phyloP scores from a whole-genome alignment of 2,888 invertebrate genomes.

The Cryptocephalus primarius region DNA sequence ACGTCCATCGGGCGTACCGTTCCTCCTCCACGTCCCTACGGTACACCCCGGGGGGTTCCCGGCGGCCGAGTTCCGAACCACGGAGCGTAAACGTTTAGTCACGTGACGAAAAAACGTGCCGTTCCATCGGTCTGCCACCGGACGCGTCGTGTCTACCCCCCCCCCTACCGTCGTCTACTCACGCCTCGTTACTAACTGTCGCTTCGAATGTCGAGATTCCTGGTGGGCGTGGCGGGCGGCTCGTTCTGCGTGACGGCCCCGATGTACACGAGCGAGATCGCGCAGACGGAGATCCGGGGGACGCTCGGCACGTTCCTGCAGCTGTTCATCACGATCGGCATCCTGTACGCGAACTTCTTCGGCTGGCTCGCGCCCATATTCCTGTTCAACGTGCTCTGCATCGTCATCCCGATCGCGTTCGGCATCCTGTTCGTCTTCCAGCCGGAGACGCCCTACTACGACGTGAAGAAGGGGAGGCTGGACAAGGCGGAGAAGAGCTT shows the following conservation, averaged over 20 bases:
- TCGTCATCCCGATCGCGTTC: conserved; percentile 56
- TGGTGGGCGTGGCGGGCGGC: conserved; percentile 63
- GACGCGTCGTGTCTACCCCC: too few relatives aligned
- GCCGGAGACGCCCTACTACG: conserved; percentile 76
- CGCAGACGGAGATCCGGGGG: conserved; percentile 73
- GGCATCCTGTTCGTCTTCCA: conserved; percentile 64
- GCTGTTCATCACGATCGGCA: conserved; percentile 75
- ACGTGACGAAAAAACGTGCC: too few relatives aligned
- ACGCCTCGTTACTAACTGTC: too few relatives aligned
- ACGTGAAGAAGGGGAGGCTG: conserved; percentile 50
- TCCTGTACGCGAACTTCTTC: conserved; percentile 62
- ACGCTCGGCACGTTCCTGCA: conserved; percentile 77
- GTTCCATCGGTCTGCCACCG: too few relatives aligned
- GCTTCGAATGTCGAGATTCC: conserved; percentile 37
- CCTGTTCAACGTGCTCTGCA: conserved; percentile 53
- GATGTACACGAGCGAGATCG: conserved; percentile 76
- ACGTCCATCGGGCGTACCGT: too few relatives aligned
- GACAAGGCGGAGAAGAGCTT: conserved; percentile 60
- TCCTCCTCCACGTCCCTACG: too few relatives aligned
- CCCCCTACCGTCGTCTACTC: too few relatives aligned
- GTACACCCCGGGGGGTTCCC: too few relatives aligned
- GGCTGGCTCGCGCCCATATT: conserved; percentile 47
- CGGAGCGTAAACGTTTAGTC: too few relatives aligned
- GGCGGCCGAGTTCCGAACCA: too few relatives aligned
- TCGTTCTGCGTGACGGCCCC: conserved; percentile 76